Evolutionary conservation across 2,797 vertebrate species (phyloP), one percentile per base, ranked within the genome.

Genomic region (Tragopan temminckii): DNA sequence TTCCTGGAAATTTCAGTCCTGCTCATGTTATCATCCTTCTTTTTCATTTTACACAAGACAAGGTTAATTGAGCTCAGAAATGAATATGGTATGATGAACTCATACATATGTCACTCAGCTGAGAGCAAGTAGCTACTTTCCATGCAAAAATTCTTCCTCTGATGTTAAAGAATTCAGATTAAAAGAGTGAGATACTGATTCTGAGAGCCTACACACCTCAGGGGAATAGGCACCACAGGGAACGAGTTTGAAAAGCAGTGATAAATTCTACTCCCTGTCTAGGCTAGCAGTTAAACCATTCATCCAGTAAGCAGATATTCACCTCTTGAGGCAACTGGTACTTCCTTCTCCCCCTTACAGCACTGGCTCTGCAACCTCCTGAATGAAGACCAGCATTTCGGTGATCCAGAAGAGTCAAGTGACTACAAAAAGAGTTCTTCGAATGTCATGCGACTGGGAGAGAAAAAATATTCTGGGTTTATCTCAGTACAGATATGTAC

Each of bases 11-110:
- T 74, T 59, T 87, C 40, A 31, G 4, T 80, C 50, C 33, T 77
- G 15, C 16, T 85, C 12, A 61, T 64, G 40, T 50, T 85, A 23
- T 87, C 69, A 90, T 68, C 13, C 7, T 76, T 86, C n/a, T 57
- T 63, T 85, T 88, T 81, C 29, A 71, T 89, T 95, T 88, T 85
- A 43, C 11, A 33, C 64, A 25, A 90, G 64, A 77, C 46, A 80
- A 94, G 61, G 76, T 92, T 96, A 89, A 88, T 78, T 90, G 72
- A 92, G 23, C 58, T n/a, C 15, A 68, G 66, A 72, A 85, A 90
- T 68, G n/a, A 87, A 90, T 90, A 76, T 45, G 6, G 8, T 57
- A 35, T 61, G 5, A 33, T 57, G 59, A 85, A 87, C 36, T 87
- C 71, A 80, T 36, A 57, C 64, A 57, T 64, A 68, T 75, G 71